phyloP scores from a whole-genome alignment of 2,888 invertebrate genomes.

The Eutolmus rufibarbis region DNA sequence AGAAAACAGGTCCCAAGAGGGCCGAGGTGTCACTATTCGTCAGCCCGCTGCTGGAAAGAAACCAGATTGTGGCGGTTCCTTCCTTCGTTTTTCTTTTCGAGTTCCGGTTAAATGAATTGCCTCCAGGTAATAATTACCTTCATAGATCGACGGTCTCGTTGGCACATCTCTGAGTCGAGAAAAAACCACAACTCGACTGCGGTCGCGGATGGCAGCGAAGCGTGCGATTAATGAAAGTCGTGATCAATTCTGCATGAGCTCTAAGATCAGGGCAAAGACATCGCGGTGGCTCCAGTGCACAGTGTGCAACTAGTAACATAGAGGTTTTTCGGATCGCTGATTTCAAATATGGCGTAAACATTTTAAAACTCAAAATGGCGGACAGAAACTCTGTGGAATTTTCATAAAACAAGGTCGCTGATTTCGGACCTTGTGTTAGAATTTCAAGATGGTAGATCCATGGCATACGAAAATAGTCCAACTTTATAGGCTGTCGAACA shows the following conservation, averaged over 20 bases:
- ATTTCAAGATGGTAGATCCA: too few species aligned
- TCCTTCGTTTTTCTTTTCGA: background rate
- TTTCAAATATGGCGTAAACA: too few species aligned
- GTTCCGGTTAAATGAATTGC: constrained; percentile 13
- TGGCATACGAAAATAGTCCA: too few species aligned
- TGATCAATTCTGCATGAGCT: constrained; percentile 20
- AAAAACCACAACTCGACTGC: background rate
- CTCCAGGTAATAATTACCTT: background rate
- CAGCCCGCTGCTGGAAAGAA: background rate
- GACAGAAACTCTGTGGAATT: too few species aligned
- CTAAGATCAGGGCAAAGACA: background rate
- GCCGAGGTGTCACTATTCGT: background rate
- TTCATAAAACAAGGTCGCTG: too few species aligned
- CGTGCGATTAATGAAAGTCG: constrained; percentile 35
- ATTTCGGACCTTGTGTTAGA: too few species aligned
- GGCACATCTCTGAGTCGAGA: background rate
- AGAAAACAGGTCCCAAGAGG: background rate
- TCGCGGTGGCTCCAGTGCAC: too few species aligned
- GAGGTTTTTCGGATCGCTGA: too few species aligned
- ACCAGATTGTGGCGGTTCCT: background rate
- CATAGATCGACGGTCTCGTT: background rate
- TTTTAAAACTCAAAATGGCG: too few species aligned
- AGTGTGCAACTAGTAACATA: too few species aligned
- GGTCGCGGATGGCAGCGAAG: background rate
- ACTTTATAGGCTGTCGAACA: too few species aligned